Conservation (phyloP, 2,113 vertebrate genomes). For the Odontophorus gujanensis region DNA sequence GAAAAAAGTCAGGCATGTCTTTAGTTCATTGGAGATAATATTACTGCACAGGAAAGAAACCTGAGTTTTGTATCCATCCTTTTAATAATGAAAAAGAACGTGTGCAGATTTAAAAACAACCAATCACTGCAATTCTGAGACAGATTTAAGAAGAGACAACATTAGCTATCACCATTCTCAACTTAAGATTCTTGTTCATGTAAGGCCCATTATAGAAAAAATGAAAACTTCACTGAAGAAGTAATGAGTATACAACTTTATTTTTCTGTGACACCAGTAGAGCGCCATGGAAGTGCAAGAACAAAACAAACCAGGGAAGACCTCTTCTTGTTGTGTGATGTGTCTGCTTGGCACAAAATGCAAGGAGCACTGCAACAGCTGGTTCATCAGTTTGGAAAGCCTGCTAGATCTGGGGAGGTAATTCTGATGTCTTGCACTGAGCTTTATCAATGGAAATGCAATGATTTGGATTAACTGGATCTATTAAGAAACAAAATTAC, state of each 20-base stretch:
- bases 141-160: conserved; percentile 53
- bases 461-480: background rate
- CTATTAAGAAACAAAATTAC: background rate
- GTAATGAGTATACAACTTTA: background rate
- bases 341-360: background rate
- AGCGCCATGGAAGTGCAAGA: background rate
- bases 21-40: background rate
- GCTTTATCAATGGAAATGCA: background rate
- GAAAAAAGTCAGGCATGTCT: background rate
- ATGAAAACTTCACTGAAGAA: background rate
- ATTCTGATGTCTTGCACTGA: background rate
- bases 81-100: background rate
- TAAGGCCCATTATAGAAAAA: background rate
- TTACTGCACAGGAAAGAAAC: background rate
- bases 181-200: background rate
- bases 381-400: background rate
- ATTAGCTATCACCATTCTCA: background rate
- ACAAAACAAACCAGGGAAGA: background rate
- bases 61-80: background rate
- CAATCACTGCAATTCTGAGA: background rate
- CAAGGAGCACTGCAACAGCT: background rate
- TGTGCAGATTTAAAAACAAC: background rate
- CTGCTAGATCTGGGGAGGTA: background rate
- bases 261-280: background rate
- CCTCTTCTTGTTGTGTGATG: background rate